Conservation (phyloP, 2,888 invertebrate genomes). For the Philhelius pedissequus region DNA sequence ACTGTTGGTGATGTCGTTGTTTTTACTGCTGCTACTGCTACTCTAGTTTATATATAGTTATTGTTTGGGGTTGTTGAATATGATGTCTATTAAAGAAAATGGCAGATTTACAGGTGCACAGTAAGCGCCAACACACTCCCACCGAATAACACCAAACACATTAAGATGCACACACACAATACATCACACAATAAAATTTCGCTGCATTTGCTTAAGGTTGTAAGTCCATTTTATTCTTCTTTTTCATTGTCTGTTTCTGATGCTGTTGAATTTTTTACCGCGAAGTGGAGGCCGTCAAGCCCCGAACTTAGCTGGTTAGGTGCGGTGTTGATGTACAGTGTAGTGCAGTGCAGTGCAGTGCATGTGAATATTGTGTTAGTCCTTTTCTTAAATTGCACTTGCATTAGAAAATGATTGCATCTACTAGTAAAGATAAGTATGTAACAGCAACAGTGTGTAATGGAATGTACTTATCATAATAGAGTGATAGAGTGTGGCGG, state of each 20-base stretch:
- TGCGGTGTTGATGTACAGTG: conserved; percentile 19
- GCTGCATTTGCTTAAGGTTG: conserved; percentile 29
- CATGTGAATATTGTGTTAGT: conserved; percentile 12
- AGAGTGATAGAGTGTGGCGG: neutral
- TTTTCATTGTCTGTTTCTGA: neutral
- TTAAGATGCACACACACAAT: neutral
- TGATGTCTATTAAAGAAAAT: conserved; percentile 46
- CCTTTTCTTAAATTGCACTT: conserved; percentile 37
- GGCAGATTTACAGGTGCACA: conserved; percentile 45
- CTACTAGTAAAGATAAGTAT: neutral
- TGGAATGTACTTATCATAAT: conserved; percentile 41
- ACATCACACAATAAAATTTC: conserved; percentile 20
- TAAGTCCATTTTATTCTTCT: neutral
- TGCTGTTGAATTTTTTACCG: neutral
- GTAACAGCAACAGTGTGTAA: conserved; percentile 9
- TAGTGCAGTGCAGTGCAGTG: too few species aligned
- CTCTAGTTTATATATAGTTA: conserved; percentile 24
- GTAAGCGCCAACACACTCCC: neutral
- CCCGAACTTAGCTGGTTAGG: neutral
- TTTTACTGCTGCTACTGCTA: neutral
- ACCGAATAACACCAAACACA: neutral
- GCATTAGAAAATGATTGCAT: conserved; percentile 42
- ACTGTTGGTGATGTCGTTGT: conserved; percentile 3
- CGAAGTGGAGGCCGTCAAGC: neutral
- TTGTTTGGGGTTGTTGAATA: conserved; percentile 41